Base-by-base conservation (phyloP, 2,797 vertebrate species). In the Sphenopsis melanotis region DNA sequence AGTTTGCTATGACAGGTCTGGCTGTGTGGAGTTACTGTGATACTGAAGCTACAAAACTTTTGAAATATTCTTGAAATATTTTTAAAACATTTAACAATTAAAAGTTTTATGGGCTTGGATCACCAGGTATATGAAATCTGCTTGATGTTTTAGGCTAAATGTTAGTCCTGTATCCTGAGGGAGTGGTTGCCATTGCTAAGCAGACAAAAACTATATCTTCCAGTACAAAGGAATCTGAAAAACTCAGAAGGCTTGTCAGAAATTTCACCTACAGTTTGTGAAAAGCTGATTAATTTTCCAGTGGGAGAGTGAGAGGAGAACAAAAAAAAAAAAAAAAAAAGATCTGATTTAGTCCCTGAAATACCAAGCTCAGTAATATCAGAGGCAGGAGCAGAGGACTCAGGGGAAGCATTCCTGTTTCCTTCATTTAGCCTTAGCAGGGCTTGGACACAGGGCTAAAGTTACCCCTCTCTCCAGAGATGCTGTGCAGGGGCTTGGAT, bases 391-490 rank as follows among this genome's bases (percentile, higher is more conserved):
- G 92, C 9, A 91, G 74, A 87, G 32, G 57, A 4, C 95, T 83
- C 83, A 0, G 26, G 94, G 94, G 95, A 87, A 83, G 76, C 55
- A 93, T 96, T 96, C 76, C 77, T 95, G 87, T 92, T 97, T 97
- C 95, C 96, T 97, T 93, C 91, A 83, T 84, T 96, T 96, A 96
- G 89, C 75, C 71, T 90, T 77, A 81, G 87, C 75, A 16, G 59
- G 69, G 61, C n/a, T 72, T 36, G 81, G 83, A 81, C 83, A 59
- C 44, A 70, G 41, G 46, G 86, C 88, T 94, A 83, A 61, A 72
- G 78, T 95, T 96, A 91, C 85, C 12, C 3, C 77, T 47, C 56
- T 66, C 93, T 82, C 94, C 76, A 93, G 93, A 87, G 95, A 81
- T 76, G 39, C 83, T 81, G 8, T 52, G 61, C 87, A 93, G 87